Evolutionary conservation across 2,113 vertebrate species (phyloP).

Genomic region (Ciconia boyciana): DNA sequence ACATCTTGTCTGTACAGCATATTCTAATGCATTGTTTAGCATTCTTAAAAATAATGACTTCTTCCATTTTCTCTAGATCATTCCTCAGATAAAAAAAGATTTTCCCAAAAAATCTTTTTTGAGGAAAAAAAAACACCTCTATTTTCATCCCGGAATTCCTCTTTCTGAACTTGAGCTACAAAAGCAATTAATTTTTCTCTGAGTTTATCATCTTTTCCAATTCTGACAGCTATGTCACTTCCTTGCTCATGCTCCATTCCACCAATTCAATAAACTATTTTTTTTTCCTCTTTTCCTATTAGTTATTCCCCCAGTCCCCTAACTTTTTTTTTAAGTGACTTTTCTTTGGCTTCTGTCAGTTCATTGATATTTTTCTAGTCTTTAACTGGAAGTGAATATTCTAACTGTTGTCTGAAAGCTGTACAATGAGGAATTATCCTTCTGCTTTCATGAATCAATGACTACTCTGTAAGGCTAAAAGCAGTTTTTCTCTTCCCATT

Average conservation of each 20-base stretch:
- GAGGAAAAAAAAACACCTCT: background rate
- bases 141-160: background rate
- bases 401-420: slow-evolving; percentile 21
- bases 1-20: background rate
- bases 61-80: background rate
- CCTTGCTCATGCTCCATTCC: background rate
- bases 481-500: background rate
- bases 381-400: slow-evolving; percentile 41
- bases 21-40: background rate
- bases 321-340: background rate
- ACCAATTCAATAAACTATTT: background rate
- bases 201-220: background rate
- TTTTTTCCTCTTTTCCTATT: background rate
- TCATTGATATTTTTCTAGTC: slow-evolving; percentile 10
- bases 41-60: background rate
- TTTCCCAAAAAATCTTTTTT: background rate
- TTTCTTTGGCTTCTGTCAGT: slow-evolving; percentile 5
- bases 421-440: slow-evolving; percentile 36
- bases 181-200: background rate
- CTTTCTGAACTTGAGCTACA: background rate
- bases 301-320: background rate
- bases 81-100: background rate
- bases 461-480: slow-evolving; percentile 27
- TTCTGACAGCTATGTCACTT: background rate
- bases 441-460: slow-evolving; percentile 23